phyloP scores from a whole-genome alignment of 2,797 vertebrate species.

The Podarcis siculus region DNA sequence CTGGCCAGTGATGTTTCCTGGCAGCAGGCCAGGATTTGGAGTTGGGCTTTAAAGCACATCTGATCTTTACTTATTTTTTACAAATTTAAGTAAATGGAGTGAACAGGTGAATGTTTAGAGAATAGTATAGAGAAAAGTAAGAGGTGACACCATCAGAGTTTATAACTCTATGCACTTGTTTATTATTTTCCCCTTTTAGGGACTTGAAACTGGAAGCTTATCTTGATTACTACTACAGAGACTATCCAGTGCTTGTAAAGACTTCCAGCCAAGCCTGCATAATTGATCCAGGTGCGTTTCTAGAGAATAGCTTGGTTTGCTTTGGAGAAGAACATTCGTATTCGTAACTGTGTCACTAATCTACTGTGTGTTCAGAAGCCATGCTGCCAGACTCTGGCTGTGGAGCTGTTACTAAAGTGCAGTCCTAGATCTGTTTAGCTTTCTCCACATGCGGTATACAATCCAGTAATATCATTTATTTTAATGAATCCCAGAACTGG shows the following conservation, averaged over 20 bases:
- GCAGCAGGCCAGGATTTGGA: background rate
- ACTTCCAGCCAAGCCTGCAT: slow-evolving; percentile 85
- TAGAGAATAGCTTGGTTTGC: background rate
- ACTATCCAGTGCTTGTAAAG: slow-evolving; percentile 90
- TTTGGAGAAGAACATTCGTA: background rate
- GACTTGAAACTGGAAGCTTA: slow-evolving; percentile 92
- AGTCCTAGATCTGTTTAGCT: background rate
- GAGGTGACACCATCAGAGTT: background rate
- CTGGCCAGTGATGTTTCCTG: background rate
- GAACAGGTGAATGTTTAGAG: background rate
- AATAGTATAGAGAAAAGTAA: background rate
- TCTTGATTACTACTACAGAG: slow-evolving; percentile 94
- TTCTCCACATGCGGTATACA: background rate
- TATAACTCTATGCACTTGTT: background rate
- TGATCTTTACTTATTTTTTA: background rate
- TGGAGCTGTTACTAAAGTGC: background rate
- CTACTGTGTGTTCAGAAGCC: background rate
- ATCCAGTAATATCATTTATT: background rate
- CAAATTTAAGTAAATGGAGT: background rate
- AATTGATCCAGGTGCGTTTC: slow-evolving; percentile 87
- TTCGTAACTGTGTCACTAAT: background rate
- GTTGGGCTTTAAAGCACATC: background rate
- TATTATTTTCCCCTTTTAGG: slow-evolving; percentile 75
- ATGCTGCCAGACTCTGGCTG: background rate
- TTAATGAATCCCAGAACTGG: background rate